Evolutionary conservation across 2,113 vertebrate species (phyloP), one percentile per base, ranked within the genome.

Genomic region (Charina bottae): DNA sequence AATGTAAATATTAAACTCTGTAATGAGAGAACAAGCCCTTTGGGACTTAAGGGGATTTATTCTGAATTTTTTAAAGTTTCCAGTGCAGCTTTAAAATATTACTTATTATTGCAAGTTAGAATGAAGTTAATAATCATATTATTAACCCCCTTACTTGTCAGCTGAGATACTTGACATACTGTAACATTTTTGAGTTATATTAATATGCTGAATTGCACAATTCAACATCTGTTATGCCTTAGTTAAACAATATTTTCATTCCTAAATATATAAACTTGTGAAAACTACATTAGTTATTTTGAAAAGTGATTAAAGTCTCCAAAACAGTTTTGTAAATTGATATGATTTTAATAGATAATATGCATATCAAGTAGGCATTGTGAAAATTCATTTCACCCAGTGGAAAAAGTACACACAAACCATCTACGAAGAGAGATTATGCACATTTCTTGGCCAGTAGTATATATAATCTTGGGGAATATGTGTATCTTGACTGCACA

Each of bases 191-290:
- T 78, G 72, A 78, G 72, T 78, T 58, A 42, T 78, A 42, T 78
- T 78, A 78, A 78, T 78, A 42, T 88, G 87, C 64, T 56, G 86
- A 93, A 84, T 88, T 95, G 33, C 42, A 84, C 89, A 93, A 95
- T 88, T 89, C 93, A 93, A 56, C 85, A 23, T 95, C 28, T 96
- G 91, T 94, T 96, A 89, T 85, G 96, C 91, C 23, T 92, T 13
- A 93, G 90, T 83, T 85, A 88, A 96, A 93, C 42, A 95, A 17
- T 95, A 64, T 37, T 94, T 90, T 96, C 93, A 83, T 92, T 95
- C 94, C 96, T 93, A 88, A 94, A 91, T 2, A 23, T 49, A 37
- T 92, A 93, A 72, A 72, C n/a, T 72, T 72, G n/a, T 72, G 64
- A 72, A 72, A 72, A 54, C 49, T 85, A 46, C 59, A 92, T 54